Evolutionary conservation across 1,140 invertebrate species (phyloP), one percentile per base, ranked within the genome.

Genomic region (Penaeus vannamei): DNA sequence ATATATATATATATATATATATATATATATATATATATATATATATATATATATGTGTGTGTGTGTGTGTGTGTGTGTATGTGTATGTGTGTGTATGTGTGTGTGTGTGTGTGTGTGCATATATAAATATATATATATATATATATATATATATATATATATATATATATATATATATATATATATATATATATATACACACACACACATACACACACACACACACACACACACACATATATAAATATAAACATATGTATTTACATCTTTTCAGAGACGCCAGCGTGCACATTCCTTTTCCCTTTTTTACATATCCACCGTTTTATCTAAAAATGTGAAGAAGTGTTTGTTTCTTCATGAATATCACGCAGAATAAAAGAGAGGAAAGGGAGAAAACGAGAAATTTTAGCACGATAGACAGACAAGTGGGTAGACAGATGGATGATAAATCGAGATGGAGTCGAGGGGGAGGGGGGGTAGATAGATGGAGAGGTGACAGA

Each of bases 41-140:
- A 29, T 29, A 76, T 53, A 76, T 76, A 76, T 76, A 76, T 29
- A 76, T 76, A 76, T 76, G n/a, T 76, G 8, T 76, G 8, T 76
- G n/a, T 76, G 5, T 76, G n/a, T 76, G 5, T 76, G 8, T 76
- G 8, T 76, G n/a, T 76, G n/a, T 76, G 36, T 76, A 32, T 29
- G n/a, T 76, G n/a, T 76, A 32, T 32, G n/a, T 76, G n/a, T 29
- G n/a, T 76, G 8, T 29, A 32, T 76, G n/a, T 32, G 5, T 53
- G n/a, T 26, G n/a, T 32, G n/a, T 76, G n/a, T 29, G n/a, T 76
- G 8, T 26, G 23, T 72, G n/a, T 76, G n/a, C 0, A 76, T 76
- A 29, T 76, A 76, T 53, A 76, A 1, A 32, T 76, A 76, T 32
- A 76, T 32, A 76, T 29, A 76, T 10, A 76, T 7, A 76, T 32